Evolutionary conservation across 2,888 invertebrate genomes (phyloP).

Genomic region (Plusia festucae): DNA sequence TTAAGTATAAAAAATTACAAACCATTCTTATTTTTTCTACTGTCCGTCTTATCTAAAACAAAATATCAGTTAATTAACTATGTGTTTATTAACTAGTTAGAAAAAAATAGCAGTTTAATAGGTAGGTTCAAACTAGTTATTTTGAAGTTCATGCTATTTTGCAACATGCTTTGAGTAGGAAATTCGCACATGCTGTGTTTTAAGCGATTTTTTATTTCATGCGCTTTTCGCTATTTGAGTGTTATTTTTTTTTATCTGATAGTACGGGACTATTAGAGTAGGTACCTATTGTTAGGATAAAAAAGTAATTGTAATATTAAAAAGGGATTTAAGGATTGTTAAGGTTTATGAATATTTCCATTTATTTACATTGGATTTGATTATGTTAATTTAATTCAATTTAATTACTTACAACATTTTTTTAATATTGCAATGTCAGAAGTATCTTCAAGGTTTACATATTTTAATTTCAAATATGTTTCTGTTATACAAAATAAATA

Average conservation of each 20-base stretch:
- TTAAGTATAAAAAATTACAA: slow-evolving; percentile 27
- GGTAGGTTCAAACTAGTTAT: slow-evolving; percentile 28
- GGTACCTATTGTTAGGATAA: background rate
- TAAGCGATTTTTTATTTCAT: slow-evolving; percentile 35
- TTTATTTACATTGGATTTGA: too few relatives aligned
- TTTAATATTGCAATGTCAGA: too few relatives aligned
- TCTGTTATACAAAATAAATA: too few relatives aligned
- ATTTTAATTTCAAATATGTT: too few relatives aligned
- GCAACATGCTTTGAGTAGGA: slow-evolving; percentile 47
- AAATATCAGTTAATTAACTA: slow-evolving; percentile 54
- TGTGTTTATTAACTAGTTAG: slow-evolving; percentile 20
- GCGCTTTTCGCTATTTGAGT: slow-evolving; percentile 25
- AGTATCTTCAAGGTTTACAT: too few relatives aligned
- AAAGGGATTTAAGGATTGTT: background rate
- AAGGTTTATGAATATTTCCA: too few relatives aligned
- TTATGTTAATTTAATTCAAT: too few relatives aligned
- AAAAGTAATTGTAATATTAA: background rate
- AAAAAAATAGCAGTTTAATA: background rate
- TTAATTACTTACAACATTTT: too few relatives aligned
- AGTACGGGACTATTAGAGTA: too few relatives aligned
- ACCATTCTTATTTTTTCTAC: slow-evolving; percentile 54
- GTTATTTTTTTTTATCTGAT: background rate
- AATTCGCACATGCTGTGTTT: slow-evolving; percentile 49
- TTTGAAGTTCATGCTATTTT: slow-evolving; percentile 42
- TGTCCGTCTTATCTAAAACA: slow-evolving; percentile 54